Base-by-base conservation (phyloP, 1,140 invertebrate genomes). In the Uloborus diversus region DNA sequence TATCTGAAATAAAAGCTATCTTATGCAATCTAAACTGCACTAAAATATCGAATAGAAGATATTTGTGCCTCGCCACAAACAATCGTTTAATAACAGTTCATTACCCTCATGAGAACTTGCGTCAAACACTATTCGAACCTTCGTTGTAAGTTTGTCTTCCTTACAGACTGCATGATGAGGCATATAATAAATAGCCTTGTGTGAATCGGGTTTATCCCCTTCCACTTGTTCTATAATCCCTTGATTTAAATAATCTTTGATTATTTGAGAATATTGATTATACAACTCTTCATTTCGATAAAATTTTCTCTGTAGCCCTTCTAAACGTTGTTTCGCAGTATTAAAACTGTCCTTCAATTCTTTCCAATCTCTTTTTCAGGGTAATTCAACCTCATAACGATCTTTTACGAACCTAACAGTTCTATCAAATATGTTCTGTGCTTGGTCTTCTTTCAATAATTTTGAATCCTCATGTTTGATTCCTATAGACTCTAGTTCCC, bases 51-150 rank as follows among this genome's bases (percentile, higher is more conserved):
- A 33, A 27, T 11, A 81, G n/a, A 33, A 61, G 0, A 56, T 51
- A 20, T 78, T 78, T 11, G 68, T 17, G 0, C 80, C 80, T 17
- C 57, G 42, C 33, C 42, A 64, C 17, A 82, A 64, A 35, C 62
- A 69, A 20, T 78, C 73, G 57, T 82, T 82, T 17, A 82, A 62
- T 2, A 64, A 81, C 28, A 65, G 42, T 51, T 62, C 35, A 3
- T 64, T 65, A 27, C 27, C 23, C 1, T 49, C 32, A 49, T 56
- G 30, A 32, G 47, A 20, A 28, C 28, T 14, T 4, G 64, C 65
- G n/a, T 73, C 78, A 69, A 70, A 79, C 4, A 79, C 78, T 4
- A 79, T 51, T 25, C 51, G 25, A 4, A 42, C 23, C 35, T 57
- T 71, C 17, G 61, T 69, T n/a, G 61, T 68, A n/a, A 53, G 47